Evolutionary conservation across 2,797 vertebrate species (phyloP).

Genomic region (Tympanoctomys barrerae): DNA sequence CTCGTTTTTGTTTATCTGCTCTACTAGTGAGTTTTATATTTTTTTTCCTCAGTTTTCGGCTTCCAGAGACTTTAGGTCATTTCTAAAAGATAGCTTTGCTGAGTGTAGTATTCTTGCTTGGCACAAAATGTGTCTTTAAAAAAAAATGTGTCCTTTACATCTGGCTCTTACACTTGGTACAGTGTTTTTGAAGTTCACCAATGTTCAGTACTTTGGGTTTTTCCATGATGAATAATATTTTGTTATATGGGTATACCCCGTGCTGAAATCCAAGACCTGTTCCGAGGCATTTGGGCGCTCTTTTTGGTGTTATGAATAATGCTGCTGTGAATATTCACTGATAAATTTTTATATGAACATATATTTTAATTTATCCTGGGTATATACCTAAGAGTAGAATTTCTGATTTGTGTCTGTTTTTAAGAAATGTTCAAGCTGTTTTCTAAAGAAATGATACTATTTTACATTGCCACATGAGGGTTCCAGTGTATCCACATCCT

Average conservation of each 20-base stretch:
- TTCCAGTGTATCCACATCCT: neutral
- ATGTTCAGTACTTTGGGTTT: neutral
- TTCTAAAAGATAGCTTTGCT: neutral
- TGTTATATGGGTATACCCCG: neutral
- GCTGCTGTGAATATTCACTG: neutral
- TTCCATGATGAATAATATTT: neutral
- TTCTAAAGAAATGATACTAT: neutral
- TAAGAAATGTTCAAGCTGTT: neutral
- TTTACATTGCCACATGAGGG: neutral
- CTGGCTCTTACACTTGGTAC: neutral
- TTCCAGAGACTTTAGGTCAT: neutral
- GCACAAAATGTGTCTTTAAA: neutral
- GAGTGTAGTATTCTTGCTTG: neutral
- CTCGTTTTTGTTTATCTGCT: neutral
- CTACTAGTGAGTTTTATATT: neutral
- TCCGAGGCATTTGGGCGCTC: neutral
- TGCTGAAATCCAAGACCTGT: neutral
- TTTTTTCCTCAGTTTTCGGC: neutral
- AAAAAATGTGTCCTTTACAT: neutral
- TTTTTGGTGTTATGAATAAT: neutral
- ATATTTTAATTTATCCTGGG: neutral
- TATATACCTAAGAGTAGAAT: neutral
- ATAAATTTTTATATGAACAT: neutral
- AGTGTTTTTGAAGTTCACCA: neutral
- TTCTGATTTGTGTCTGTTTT: neutral